Evolutionary conservation across 1,140 invertebrate genomes (phyloP).

Genomic region (Aphaenogaster rudis): DNA sequence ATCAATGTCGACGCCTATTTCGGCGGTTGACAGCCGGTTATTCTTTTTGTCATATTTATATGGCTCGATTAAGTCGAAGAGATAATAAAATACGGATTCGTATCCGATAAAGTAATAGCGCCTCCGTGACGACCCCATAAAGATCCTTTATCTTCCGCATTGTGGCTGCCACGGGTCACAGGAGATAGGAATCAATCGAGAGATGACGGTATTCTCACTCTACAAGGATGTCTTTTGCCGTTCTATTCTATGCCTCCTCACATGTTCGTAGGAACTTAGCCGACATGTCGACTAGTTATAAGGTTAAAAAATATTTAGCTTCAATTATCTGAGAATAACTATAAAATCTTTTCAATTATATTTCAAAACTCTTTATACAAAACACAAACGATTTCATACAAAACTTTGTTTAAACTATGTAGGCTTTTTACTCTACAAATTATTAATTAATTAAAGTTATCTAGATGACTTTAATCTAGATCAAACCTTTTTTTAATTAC

Average conservation of each 20-base stretch:
- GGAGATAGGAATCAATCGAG: slow-evolving; percentile 31
- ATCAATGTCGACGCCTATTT: neutral
- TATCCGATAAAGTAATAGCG: neutral
- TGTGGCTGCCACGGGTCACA: neutral
- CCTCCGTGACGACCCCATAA: slow-evolving; percentile 9
- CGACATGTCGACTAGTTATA: no score
- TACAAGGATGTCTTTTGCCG: neutral
- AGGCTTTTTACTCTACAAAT: no score
- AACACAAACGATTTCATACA: no score
- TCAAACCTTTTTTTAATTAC: no score
- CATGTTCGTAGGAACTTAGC: no score
- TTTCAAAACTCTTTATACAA: no score
- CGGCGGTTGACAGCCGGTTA: neutral
- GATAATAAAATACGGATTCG: slow-evolving; percentile 41
- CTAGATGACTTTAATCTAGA: no score
- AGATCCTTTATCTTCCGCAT: slow-evolving; percentile 26
- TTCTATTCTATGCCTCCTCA: neutral
- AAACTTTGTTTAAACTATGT: no score
- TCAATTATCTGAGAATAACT: no score
- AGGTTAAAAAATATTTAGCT: no score
- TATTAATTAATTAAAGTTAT: no score
- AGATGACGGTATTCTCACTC: neutral
- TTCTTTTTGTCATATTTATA: slow-evolving; percentile 22
- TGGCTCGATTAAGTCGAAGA: slow-evolving; percentile 20
- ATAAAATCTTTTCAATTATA: no score